Base-by-base conservation (phyloP, 2,888 invertebrate genomes). In the Megalurothrips usitatus region DNA sequence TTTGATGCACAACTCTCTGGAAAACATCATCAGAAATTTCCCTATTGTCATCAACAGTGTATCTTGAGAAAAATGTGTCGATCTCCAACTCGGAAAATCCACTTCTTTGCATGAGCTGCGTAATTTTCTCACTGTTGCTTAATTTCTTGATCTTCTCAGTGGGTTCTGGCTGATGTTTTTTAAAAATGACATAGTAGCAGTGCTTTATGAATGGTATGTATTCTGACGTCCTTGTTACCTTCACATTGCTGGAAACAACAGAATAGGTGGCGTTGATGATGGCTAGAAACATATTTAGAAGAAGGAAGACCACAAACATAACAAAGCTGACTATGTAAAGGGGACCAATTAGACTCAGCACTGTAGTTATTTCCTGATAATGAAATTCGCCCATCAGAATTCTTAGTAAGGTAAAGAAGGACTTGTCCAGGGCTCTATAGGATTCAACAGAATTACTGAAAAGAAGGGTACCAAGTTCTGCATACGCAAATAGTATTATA, bases 331-430 rank as follows among this genome's bases (percentile, higher is more conserved):
- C 68, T 23, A 75, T 75, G 68, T 75, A 75, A 26, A 75, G 23
- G 26, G 68, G 68, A 26, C 68, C 68, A 26, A 75, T 75, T 12
- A 75, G 23, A 23, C 68, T 75, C 1, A 75, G 68, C n/a, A 75
- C 23, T 75, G 12, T 75, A 11, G 68, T 75, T 75, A 75, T 75
- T 26, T 75, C 68, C 23, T 75, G 68, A 9, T 75, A 75, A 75
- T 75, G 68, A 26, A 75, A 75, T 75, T 75, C 68, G 10, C 68
- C 68, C 68, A 75, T 75, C 68, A 75, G n/a, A 26, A 75, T 75
- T 26, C 68, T 23, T 26, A 75, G 68, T 12, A 75, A 75, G 12
- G 68, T 75, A 26, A 75, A 75, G 11, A 26, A 75, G 12, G 68
- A 75, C 26, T 75, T 26, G 9, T 75, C 68, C 10, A 75, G n/a